Conservation (phyloP, 2,113 vertebrate genomes). For the Marcusenius ussheri region DNA sequence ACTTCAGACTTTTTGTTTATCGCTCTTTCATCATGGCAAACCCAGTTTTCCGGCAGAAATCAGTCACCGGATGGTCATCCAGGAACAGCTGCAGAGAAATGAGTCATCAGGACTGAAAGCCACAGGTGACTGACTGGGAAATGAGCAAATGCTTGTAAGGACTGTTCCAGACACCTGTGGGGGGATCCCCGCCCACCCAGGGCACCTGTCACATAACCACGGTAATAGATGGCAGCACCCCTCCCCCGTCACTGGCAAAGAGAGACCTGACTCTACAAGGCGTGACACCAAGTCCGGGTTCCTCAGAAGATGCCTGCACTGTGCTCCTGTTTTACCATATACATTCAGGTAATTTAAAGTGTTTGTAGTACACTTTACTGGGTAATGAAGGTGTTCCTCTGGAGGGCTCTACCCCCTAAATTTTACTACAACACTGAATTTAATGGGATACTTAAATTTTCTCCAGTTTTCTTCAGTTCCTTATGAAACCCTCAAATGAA, state of each 20-base stretch:
- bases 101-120: not conserved
- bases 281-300: not conserved
- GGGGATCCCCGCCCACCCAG: not conserved
- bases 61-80: not conserved
- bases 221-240: not conserved
- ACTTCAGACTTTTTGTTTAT: not conserved
- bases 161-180: not conserved
- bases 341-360: not conserved
- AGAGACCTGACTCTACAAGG: not conserved
- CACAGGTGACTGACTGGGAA: slow-evolving; percentile 5
- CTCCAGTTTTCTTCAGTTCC: not conserved
- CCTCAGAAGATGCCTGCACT: not conserved
- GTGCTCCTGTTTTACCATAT: not conserved
- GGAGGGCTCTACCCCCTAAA: not conserved
- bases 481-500: not conserved
- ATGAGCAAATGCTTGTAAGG: not conserved
- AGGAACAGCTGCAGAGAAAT: not conserved
- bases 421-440: not conserved
- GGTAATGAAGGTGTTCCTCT: not conserved
- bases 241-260: not conserved
- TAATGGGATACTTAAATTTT: not conserved
- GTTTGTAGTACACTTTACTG: not conserved
- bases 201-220: not conserved
- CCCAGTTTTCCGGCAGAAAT: not conserved
- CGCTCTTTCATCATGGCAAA: not conserved